Percentiles rank a stretch among this genome's conserved stretches.
These are phyloP conservation scores for Congeria kusceri DNA, from an alignment of 2,888 invertebrate genomes.

Conservation along the genomic window DNA sequence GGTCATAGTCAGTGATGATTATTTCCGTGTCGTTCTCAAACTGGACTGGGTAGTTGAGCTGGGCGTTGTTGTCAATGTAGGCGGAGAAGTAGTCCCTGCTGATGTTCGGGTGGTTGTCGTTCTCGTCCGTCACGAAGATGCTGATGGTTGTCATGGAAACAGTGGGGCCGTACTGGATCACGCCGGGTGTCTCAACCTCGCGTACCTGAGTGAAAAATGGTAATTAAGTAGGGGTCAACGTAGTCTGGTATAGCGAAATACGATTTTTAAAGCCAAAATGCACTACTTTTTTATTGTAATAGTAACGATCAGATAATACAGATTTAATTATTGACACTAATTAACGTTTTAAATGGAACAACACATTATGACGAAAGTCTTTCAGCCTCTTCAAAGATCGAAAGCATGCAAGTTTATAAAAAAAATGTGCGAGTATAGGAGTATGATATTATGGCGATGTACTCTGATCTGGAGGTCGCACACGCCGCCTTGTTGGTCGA, in stretches of 20 bases:
- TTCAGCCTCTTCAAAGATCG: too few species aligned
- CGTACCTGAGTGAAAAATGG: slow-evolving; percentile 21
- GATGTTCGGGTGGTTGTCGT: slow-evolving; percentile 54
- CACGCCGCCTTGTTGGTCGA: slow-evolving; percentile 52
- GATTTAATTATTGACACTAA: too few species aligned
- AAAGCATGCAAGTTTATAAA: too few species aligned
- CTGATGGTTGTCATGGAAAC: slow-evolving; percentile 35
- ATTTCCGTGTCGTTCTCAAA: slow-evolving; percentile 58
- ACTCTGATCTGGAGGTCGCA: slow-evolving; percentile 59
- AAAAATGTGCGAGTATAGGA: too few species aligned
- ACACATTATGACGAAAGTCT: too few species aligned
- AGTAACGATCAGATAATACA: too few species aligned
- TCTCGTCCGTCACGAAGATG: slow-evolving; percentile 54
- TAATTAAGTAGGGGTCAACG: too few species aligned
- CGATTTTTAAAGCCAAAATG: too few species aligned
- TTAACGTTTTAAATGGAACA: too few species aligned
- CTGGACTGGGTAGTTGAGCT: slow-evolving; percentile 58
- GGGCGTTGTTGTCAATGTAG: slow-evolving; percentile 52
- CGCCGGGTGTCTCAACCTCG: slow-evolving; percentile 17
- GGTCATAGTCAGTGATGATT: slow-evolving; percentile 46
- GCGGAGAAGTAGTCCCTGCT: slow-evolving; percentile 39
- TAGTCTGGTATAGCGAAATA: too few species aligned
- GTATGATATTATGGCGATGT: not conserved
- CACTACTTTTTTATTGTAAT: too few species aligned
- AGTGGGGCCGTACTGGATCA: slow-evolving; percentile 18